phyloP scores from a whole-genome alignment of 2,797 vertebrate species.

The Allobates femoralis region DNA sequence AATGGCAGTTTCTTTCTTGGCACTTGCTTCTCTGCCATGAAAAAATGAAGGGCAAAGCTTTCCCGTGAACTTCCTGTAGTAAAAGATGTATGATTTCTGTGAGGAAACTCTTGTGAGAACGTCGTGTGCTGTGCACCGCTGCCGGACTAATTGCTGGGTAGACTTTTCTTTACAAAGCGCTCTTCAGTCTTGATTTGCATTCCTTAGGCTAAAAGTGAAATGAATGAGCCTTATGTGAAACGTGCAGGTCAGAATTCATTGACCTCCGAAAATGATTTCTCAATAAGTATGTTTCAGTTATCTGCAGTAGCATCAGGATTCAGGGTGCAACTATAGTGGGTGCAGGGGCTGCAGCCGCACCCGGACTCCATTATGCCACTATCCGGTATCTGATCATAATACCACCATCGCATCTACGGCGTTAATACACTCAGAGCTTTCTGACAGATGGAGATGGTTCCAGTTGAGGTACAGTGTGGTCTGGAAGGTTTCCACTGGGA shows the following conservation, averaged over 20 bases:
- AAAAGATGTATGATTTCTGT: constrained; percentile 29
- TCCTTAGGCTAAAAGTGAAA: not conserved
- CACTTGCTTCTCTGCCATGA: constrained; percentile 5
- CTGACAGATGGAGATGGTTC: not conserved
- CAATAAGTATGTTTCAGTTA: not conserved
- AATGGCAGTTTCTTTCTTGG: constrained; percentile 43
- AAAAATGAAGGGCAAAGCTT: constrained; percentile 48
- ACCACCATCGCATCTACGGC: not conserved
- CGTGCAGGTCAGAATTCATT: constrained; percentile 8
- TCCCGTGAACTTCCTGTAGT: constrained; percentile 53
- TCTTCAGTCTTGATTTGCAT: constrained; percentile 34
- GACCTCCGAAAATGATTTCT: not conserved
- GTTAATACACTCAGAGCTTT: not conserved
- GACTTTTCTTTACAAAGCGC: constrained; percentile 18
- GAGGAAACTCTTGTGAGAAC: constrained; percentile 47
- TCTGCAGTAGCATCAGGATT: not conserved
- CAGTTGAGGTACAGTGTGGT: not conserved
- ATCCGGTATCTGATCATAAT: not conserved
- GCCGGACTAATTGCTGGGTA: constrained; percentile 16
- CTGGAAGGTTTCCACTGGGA: no score
- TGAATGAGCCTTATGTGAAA: constrained; percentile 18
- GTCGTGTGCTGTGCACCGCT: constrained; percentile 22
- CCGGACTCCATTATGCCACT: no score
- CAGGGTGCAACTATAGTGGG: no score
- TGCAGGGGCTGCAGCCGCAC: no score